phyloP scores from a whole-genome alignment of 1,140 invertebrate genomes.

The Venustaconcha ellipsiformis region DNA sequence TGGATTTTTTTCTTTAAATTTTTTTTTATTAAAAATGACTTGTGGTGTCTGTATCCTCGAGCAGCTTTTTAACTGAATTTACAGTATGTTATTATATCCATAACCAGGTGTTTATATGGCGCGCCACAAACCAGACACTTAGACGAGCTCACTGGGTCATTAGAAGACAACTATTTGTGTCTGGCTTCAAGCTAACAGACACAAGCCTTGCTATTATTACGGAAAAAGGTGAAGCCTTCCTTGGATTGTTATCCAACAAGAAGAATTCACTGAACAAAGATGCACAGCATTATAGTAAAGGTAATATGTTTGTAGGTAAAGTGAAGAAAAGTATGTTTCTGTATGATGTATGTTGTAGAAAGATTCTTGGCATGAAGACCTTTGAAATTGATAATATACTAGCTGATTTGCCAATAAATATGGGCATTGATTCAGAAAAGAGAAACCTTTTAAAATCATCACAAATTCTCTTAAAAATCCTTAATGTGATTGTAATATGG shows the following conservation, averaged over 20 bases:
- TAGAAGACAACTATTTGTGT: conserved; percentile 73
- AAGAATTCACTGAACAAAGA: conserved; percentile 37
- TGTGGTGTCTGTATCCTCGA: neutral
- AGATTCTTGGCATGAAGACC: no score
- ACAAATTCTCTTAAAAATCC: no score
- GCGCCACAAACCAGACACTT: conserved; percentile 74
- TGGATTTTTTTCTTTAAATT: no score
- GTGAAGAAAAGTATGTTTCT: no score
- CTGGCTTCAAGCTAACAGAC: conserved; percentile 73
- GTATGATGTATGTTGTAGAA: no score
- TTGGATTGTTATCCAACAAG: conserved; percentile 65
- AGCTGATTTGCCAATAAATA: no score
- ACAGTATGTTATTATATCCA: neutral
- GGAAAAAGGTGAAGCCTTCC: conserved; percentile 77
- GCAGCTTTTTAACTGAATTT: neutral
- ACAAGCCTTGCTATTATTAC: conserved; percentile 75
- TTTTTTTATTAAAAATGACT: neutral
- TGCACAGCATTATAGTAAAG: conserved; percentile 19
- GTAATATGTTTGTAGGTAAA: conserved; percentile 2
- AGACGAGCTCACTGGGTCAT: conserved; percentile 75
- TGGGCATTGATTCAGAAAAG: no score
- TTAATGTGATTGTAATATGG: no score
- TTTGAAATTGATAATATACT: no score
- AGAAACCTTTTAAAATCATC: no score
- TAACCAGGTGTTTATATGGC: conserved; percentile 74